phyloP scores from a whole-genome alignment of 2,797 vertebrate genomes.

The Gallinago nigripennis region DNA sequence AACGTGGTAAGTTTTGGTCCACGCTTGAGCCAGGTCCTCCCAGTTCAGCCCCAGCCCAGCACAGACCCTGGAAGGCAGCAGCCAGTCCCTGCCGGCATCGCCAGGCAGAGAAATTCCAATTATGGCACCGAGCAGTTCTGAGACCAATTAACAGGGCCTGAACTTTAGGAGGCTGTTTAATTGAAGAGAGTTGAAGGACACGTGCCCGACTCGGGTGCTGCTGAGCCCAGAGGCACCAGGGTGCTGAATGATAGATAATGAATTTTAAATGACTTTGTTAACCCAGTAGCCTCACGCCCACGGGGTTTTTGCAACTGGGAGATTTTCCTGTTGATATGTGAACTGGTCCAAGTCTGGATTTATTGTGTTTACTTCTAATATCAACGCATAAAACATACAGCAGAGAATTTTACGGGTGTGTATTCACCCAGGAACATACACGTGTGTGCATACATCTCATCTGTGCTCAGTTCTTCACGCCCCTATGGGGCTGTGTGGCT shows the following conservation, averaged over 20 bases:
- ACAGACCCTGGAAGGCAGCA: not conserved
- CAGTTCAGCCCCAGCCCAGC: fast-evolving
- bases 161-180: not conserved
- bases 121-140: not conserved
- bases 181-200: not conserved
- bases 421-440: not conserved
- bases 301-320: not conserved
- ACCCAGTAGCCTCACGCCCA: not conserved
- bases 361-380: not conserved
- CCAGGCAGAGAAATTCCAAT: not conserved
- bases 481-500: fast-evolving
- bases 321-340: not conserved
- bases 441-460: fast-evolving
- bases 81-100: not conserved
- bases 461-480: fast-evolving
- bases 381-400: fast-evolving
- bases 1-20: fast-evolving
- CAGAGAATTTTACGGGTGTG: not conserved
- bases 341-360: not conserved
- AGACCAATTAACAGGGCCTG: not conserved
- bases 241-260: not conserved
- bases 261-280: not conserved
- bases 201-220: fast-evolving
- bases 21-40: fast-evolving
- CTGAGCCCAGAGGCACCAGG: not conserved